Percentiles rank a stretch among this genome's conserved stretches.
These are phyloP conservation scores for Bombycilla garrulus DNA, from an alignment of 2,113 vertebrate species.

Conservation along the genomic window DNA sequence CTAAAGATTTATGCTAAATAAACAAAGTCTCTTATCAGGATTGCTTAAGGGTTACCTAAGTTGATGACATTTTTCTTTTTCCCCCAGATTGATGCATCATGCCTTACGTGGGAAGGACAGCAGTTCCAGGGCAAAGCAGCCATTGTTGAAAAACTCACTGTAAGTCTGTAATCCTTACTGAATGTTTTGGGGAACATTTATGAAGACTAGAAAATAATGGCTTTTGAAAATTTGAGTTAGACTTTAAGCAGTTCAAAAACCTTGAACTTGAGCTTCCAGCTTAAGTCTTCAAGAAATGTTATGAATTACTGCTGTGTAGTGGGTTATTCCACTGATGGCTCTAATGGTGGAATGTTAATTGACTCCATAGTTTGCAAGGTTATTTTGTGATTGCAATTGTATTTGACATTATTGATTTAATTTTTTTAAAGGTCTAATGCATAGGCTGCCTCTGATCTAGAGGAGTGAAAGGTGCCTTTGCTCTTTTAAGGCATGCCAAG, in stretches of 20 bases:
- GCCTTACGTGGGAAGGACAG: slow-evolving; percentile 99
- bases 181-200: background rate
- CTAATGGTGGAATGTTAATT: background rate
- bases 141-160: slow-evolving; percentile 95
- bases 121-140: slow-evolving; percentile 96
- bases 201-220: background rate
- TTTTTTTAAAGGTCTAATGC: background rate
- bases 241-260: background rate
- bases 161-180: slow-evolving; percentile 70
- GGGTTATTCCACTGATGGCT: background rate
- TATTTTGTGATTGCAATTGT: background rate
- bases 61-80: background rate
- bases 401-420: background rate
- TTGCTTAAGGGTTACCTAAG: background rate
- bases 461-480: background rate
- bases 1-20: background rate
- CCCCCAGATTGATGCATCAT: slow-evolving; percentile 92
- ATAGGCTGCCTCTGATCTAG: background rate
- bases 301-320: background rate
- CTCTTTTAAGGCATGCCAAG: background rate
- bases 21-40: background rate
- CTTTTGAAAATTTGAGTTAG: background rate
- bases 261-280: background rate
- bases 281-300: background rate
- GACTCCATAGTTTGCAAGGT: background rate